A percentile compares a stretch with the other conserved stretches of the same genome.
These are phyloP conservation scores for Gastracanthus pulcherrimus DNA, from an alignment of 2,888 invertebrate species.

Conservation along the genomic window DNA sequence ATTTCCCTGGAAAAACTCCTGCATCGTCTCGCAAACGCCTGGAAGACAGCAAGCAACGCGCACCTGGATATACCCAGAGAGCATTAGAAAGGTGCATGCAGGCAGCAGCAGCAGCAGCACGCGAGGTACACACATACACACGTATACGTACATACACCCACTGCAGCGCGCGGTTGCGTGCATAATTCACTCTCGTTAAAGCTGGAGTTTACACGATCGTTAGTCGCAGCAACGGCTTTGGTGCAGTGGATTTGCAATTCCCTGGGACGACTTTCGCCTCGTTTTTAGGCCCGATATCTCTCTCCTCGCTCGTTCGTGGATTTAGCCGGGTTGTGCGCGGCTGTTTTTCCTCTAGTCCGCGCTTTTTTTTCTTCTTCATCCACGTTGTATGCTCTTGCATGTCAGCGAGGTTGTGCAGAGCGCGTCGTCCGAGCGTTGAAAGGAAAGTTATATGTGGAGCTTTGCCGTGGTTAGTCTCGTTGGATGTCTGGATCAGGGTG, in stretches of 20 bases:
- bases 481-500: neutral
- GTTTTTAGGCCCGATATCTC: too few species aligned
- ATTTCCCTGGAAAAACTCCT: neutral
- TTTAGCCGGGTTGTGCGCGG: neutral
- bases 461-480: neutral
- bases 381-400: neutral
- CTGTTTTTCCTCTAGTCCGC: neutral
- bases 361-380: neutral
- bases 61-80: neutral
- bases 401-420: neutral
- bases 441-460: conserved; percentile 22
- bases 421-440: neutral
- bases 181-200: conserved; percentile 52
- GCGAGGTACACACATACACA: too few species aligned
- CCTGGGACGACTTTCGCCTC: conserved; percentile 34
- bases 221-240: too few species aligned
- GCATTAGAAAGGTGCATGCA: conserved; percentile 28
- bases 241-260: conserved; percentile 38
- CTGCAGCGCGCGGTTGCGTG: conserved; percentile 13
- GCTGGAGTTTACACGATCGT: conserved; percentile 36
- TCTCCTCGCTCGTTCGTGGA: neutral
- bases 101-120: neutral
- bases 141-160: neutral
- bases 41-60: neutral
- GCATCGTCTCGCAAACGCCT: neutral